Evolutionary conservation across 2,797 vertebrate species (phyloP), one percentile per base, ranked within the genome.

Genomic region (Syncerus caffer): DNA sequence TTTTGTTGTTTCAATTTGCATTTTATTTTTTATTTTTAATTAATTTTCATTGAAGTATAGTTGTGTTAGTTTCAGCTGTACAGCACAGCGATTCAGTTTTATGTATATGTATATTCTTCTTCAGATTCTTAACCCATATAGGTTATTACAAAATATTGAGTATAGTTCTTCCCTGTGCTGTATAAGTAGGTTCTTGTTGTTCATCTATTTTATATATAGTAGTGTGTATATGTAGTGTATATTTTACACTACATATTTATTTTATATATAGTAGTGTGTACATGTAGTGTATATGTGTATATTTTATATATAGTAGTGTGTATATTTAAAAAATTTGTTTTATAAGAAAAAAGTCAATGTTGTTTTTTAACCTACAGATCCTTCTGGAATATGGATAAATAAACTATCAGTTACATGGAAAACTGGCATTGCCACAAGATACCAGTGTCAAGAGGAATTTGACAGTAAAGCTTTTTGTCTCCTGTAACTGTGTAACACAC

Each of bases 371-470:
- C 62, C 74, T 29, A 95, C 27, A 95, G 17, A 82, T 85, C 55
- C 57, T 89, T 96, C 89, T 31, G 79, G n/a, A 79, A 62, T 79
- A 78, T 45, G 80, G 82, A 42, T 67, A 97, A 71, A 97, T 93
- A 82, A 86, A 58, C 31, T 15, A 71, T 80, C 58, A 13, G n/a
- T 80, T 80, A 85, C 47, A 97, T 95, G 95, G 88, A 97, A 96
- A 97, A 97, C 90, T 91, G 64, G 96, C 93, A 34, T 21, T 60
- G 94, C 83, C 91, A 96, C n/a, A 79, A 97, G 96, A 89, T 93
- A 64, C 93, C 91, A 85, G 82, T 92, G 83, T 97, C 97, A 97
- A 98, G 96, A 64, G 92, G 93, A 92, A 90, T 67, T 83, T 98
- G 92, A 97, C 92, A 96, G 67, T 89, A 42, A 88, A 58, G n/a